phyloP scores from a whole-genome alignment of 2,888 invertebrate species.

The Hemithea aestivaria region DNA sequence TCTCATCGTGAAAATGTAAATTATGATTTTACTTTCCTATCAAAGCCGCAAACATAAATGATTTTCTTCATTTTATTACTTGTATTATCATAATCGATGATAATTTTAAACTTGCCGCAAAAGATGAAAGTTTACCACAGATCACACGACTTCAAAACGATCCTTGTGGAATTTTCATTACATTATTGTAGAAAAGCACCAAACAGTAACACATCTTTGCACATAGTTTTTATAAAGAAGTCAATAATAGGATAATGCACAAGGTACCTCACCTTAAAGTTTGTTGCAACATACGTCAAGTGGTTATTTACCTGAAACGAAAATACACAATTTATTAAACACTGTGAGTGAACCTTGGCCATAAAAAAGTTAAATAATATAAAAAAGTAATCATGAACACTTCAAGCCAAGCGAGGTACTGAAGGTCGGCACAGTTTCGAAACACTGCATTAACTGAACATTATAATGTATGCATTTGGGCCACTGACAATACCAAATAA shows the following conservation, averaged over 20 bases:
- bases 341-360: conserved; percentile 28
- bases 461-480: conserved; percentile 65
- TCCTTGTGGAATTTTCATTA: too few species aligned
- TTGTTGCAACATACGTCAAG: conserved; percentile 34
- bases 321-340: conserved; percentile 30
- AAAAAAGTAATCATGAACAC: conserved; percentile 43
- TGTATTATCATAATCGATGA: background rate
- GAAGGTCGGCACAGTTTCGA: conserved; percentile 63
- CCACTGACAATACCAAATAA: conserved; percentile 50
- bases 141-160: conserved; percentile 4
- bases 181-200: too few species aligned
- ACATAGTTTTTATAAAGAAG: background rate
- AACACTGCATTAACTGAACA: conserved; percentile 54
- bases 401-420: conserved; percentile 43
- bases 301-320: conserved; percentile 67
- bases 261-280: conserved; percentile 55
- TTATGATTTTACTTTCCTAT: too few species aligned
- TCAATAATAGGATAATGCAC: background rate
- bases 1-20: too few species aligned
- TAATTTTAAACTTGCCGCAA: conserved; percentile 5
- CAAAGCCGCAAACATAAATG: too few species aligned
- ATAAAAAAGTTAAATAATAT: conserved; percentile 29
- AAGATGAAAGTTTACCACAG: conserved; percentile 14
- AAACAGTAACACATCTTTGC: too few species aligned
- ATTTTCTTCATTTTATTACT: background rate